Percentiles rank a stretch among this genome's conserved stretches.
Conservation (phyloP, 2,888 invertebrate genomes). For the Seira sanloemensis region DNA sequence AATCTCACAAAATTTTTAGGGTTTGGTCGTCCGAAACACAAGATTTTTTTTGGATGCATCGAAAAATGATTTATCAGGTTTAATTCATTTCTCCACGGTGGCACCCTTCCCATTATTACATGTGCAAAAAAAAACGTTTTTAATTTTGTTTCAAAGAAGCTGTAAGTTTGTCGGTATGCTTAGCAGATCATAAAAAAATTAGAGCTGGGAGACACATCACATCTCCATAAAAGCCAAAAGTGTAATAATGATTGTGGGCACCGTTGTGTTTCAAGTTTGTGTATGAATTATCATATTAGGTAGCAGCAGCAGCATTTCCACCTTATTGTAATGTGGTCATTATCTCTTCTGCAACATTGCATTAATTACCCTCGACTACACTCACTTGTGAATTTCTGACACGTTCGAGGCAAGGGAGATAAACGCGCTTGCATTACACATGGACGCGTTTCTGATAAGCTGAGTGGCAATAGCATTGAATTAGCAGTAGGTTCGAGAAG, state of each 20-base stretch:
- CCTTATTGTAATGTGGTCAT: neutral
- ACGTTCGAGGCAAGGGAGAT: constrained; percentile 1
- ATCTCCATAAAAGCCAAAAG: neutral
- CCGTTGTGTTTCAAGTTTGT: neutral
- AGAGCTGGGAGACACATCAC: neutral
- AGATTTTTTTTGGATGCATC: neutral
- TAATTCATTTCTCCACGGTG: neutral
- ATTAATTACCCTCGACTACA: neutral
- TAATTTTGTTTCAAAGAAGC: neutral
- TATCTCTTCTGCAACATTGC: neutral
- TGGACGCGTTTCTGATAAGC: neutral
- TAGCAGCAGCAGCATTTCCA: neutral
- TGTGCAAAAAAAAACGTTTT: neutral
- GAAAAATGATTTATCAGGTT: neutral
- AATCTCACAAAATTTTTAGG: neutral
- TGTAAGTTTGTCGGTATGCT: neutral
- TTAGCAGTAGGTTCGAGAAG: neutral
- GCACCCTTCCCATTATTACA: neutral
- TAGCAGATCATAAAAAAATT: too few species aligned
- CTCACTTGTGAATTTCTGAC: constrained; percentile 15
- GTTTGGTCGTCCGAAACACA: neutral
- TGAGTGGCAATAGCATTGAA: neutral
- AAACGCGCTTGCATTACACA: neutral
- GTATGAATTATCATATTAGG: neutral
- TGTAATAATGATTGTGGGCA: neutral